Base-by-base conservation (phyloP, 2,113 vertebrate genomes). In the Zeus faber region DNA sequence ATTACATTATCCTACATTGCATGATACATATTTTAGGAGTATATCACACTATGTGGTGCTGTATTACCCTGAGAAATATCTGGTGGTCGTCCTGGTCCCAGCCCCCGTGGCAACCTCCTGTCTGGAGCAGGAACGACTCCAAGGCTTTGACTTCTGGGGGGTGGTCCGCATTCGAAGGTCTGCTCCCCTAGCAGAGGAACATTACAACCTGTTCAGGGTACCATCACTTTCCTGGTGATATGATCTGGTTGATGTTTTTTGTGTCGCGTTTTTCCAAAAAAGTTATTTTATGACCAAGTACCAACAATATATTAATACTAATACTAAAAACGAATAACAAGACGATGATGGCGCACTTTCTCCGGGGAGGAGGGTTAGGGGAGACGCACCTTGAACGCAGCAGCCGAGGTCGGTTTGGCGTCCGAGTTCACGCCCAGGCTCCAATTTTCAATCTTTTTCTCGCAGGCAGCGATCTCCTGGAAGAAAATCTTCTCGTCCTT, bases 31-130 rank as follows among this genome's bases (percentile, higher is more conserved):
- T 8, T 43, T 17, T 43, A 6, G 7, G 14, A 20, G 7, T 18
- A 43, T 20, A 21, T 43, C 4, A 20, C 18, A 43, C 14, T 13
- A 35, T 7, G 14, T 35, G 55, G 4, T 43, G 16, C 6, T 1
- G 25, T 26, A 41, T 70, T 62, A 80, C 86, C 66, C 77, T 85
- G 5, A 97, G 65, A 79, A 95, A 99, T 62, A 72, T 75, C 58
- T 93, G 89, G 66, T 96, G 95, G 72, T 97, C 94, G 40, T 76
- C 91, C 33, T 92, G 88, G 79, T 98, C 94, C 96, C 95, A 98
- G 62, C 92, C 91, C 17, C 95, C 95, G 48, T 87, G 81, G 22
- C 59, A 20, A 1, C 94, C 94, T 65, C 94, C 95, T 3, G 89
- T 93, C 70, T 58, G 89, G 75, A 93, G 91, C 48, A 96, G 83